These are phyloP conservation scores for Aphidoletes aphidimyza DNA, from an alignment of 2,888 invertebrate species.

Conservation along the genomic window DNA sequence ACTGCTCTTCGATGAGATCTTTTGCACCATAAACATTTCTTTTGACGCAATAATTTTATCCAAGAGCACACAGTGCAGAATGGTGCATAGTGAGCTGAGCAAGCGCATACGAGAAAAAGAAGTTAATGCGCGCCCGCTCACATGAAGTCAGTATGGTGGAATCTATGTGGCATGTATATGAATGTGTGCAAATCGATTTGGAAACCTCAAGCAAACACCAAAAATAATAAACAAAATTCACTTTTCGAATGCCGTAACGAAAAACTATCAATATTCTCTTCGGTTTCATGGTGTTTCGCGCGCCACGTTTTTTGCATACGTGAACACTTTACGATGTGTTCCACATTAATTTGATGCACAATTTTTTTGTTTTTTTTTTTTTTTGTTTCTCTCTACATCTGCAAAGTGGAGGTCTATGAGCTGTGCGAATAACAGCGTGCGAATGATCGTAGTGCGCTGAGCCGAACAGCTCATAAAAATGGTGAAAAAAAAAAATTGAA, in stretches of 20 bases:
- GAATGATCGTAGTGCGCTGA: not conserved
- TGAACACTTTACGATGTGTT: constrained; percentile 37
- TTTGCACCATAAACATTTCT: constrained; percentile 49
- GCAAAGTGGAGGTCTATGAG: not conserved
- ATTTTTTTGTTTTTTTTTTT: no score
- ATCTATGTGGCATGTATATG: constrained; percentile 14
- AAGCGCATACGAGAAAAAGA: no score
- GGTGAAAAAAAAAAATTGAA: constrained; percentile 4
- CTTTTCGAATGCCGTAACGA: constrained; percentile 46
- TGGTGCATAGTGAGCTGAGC: no score
- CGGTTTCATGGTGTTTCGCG: not conserved
- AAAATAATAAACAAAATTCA: constrained; percentile 37
- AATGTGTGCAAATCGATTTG: constrained; percentile 21
- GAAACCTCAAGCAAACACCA: not conserved
- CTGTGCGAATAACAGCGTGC: constrained; percentile 5
- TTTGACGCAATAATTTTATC: constrained; percentile 8
- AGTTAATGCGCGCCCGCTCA: no score
- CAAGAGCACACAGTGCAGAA: not conserved
- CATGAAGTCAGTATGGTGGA: no score
- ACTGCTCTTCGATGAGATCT: not conserved
- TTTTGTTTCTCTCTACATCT: not conserved
- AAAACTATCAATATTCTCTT: constrained; percentile 12
- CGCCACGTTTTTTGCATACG: not conserved
- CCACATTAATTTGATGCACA: constrained; percentile 43
- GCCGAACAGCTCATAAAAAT: not conserved